These are phyloP conservation scores for Graphium colonna DNA, from an alignment of 2,888 invertebrate species.

Conservation along the genomic window DNA sequence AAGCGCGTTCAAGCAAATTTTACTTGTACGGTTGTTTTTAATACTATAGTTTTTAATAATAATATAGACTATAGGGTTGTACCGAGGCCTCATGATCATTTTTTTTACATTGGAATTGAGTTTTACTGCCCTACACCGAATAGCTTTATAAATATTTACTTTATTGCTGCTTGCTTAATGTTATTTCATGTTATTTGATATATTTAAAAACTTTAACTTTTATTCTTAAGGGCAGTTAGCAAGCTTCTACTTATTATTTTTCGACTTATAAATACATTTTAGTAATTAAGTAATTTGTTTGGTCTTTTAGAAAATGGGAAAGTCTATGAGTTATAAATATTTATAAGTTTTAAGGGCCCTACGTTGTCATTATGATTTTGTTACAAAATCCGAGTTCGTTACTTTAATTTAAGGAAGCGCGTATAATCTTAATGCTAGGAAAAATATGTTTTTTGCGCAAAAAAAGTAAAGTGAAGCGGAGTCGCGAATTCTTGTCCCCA, in stretches of 20 bases:
- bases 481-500: slow-evolving; percentile 10
- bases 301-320: not conserved
- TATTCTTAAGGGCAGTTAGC: too few species aligned
- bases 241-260: too few species aligned
- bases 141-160: too few species aligned
- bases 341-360: not conserved
- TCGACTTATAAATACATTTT: not conserved
- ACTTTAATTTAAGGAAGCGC: not conserved
- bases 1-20: not conserved
- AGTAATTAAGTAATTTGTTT: not conserved
- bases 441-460: not conserved
- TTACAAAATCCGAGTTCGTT: too few species aligned
- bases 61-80: too few species aligned
- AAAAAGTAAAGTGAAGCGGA: slow-evolving; percentile 8
- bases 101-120: too few species aligned
- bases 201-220: too few species aligned
- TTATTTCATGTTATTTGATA: too few species aligned
- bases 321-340: not conserved
- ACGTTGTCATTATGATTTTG: too few species aligned
- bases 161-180: too few species aligned
- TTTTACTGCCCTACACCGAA: too few species aligned
- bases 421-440: not conserved
- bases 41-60: not conserved
- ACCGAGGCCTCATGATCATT: too few species aligned
- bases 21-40: not conserved